Conservation (phyloP, 2,113 vertebrate species). For the Copsychus sechellarum region DNA sequence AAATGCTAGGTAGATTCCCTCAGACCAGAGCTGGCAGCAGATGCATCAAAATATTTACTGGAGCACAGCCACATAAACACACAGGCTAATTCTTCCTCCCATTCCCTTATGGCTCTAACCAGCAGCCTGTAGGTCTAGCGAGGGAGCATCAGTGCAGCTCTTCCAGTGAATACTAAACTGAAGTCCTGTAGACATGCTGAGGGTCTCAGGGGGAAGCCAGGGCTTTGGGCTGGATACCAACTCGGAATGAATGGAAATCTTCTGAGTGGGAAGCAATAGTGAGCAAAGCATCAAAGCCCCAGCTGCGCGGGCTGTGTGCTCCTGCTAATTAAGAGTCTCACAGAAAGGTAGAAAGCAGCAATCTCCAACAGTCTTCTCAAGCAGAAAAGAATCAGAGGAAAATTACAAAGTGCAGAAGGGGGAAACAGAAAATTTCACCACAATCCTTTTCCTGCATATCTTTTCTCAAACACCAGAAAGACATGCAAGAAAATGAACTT, state of each 20-base stretch:
- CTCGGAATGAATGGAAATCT: conserved; percentile 69
- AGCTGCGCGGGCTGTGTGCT: neutral
- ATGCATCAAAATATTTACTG: conserved; percentile 73
- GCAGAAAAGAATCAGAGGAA: neutral
- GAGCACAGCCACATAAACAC: conserved; percentile 68
- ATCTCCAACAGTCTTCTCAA: neutral
- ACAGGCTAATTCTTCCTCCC: conserved; percentile 63
- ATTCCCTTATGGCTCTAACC: conserved; percentile 62
- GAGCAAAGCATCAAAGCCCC: conserved; percentile 44
- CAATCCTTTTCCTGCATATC: neutral
- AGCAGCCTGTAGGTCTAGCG: conserved; percentile 66
- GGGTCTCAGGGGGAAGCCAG: conserved; percentile 28
- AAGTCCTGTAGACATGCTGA: conserved; percentile 44
- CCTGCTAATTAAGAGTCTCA: conserved; percentile 44
- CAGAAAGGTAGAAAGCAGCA: conserved; percentile 38
- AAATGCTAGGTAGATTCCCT: conserved; percentile 70
- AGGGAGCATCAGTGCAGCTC: conserved; percentile 52
- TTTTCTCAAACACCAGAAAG: neutral
- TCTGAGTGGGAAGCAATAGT: conserved; percentile 29
- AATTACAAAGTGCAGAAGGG: neutral
- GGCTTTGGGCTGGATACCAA: conserved; percentile 60
- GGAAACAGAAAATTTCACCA: neutral
- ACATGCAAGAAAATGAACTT: neutral
- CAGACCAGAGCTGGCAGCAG: conserved; percentile 58
- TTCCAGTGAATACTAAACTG: conserved; percentile 53